Conservation (phyloP, 2,113 vertebrate genomes). For the Mixornis gularis region DNA sequence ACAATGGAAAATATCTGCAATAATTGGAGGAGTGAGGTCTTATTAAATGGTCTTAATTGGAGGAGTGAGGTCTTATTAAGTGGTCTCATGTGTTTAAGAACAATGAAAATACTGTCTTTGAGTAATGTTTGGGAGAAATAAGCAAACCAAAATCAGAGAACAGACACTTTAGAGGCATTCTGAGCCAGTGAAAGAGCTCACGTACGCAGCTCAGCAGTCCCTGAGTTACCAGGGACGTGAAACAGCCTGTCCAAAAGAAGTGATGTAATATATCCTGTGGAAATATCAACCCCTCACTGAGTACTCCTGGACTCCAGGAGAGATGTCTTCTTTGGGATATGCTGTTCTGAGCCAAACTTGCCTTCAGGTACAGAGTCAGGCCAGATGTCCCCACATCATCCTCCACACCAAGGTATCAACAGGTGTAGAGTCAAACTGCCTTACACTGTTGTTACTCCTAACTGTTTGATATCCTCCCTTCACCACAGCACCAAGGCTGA, state of each 20-base stretch:
- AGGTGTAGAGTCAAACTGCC: not conserved
- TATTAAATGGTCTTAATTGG: not conserved
- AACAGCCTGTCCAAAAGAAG: not conserved
- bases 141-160: not conserved
- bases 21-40: not conserved
- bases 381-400: not conserved
- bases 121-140: not conserved
- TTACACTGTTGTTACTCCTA: not conserved
- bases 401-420: not conserved
- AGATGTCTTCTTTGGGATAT: not conserved
- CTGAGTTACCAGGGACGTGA: not conserved
- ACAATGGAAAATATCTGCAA: not conserved
- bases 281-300: rapidly evolving
- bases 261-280: not conserved
- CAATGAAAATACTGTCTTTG: not conserved
- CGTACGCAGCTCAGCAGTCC: not conserved
- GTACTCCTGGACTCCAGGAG: not conserved
- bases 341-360: not conserved
- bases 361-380: not conserved
- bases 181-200: not conserved
- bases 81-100: not conserved
- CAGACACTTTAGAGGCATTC: not conserved
- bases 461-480: not conserved
- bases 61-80: not conserved
- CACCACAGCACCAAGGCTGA: not conserved